These are phyloP conservation scores for Papilio polytes DNA, from an alignment of 1,140 invertebrate genomes.

Conservation along the genomic window DNA sequence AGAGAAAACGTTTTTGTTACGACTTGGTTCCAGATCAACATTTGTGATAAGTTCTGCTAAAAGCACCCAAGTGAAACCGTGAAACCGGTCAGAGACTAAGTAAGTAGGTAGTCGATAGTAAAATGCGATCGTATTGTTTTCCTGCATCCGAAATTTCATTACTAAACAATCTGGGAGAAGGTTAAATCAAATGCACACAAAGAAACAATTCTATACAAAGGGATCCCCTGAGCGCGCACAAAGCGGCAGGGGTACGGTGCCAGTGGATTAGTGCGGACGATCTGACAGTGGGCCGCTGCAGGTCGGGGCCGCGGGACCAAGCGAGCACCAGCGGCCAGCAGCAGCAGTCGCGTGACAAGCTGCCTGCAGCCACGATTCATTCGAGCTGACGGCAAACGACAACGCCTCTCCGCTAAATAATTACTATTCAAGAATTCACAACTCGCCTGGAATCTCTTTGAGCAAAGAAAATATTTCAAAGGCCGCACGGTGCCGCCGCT, in stretches of 20 bases:
- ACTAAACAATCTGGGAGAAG: background rate
- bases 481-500: conserved; percentile 35
- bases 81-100: background rate
- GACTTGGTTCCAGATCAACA: too few relatives aligned
- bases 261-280: too few relatives aligned
- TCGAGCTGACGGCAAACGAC: conserved; percentile 7
- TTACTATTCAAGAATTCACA: conserved; percentile 71
- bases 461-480: conserved; percentile 51
- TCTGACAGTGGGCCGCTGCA: too few relatives aligned
- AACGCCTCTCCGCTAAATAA: conserved; percentile 51
- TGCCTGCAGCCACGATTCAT: background rate
- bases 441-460: conserved; percentile 64
- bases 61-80: too few relatives aligned
- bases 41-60: too few relatives aligned
- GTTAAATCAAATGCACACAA: conserved; percentile 10
- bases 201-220: conserved; percentile 20
- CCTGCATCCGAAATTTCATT: background rate
- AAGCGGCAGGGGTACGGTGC: too few relatives aligned
- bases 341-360: background rate
- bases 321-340: too few relatives aligned
- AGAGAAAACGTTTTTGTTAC: too few relatives aligned
- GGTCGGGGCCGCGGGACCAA: too few relatives aligned
- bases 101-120: background rate
- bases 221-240: conserved; percentile 35
- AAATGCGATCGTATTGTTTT: background rate